phyloP scores from a whole-genome alignment of 2,113 vertebrate species.

The Coregonus clupeaformis region DNA sequence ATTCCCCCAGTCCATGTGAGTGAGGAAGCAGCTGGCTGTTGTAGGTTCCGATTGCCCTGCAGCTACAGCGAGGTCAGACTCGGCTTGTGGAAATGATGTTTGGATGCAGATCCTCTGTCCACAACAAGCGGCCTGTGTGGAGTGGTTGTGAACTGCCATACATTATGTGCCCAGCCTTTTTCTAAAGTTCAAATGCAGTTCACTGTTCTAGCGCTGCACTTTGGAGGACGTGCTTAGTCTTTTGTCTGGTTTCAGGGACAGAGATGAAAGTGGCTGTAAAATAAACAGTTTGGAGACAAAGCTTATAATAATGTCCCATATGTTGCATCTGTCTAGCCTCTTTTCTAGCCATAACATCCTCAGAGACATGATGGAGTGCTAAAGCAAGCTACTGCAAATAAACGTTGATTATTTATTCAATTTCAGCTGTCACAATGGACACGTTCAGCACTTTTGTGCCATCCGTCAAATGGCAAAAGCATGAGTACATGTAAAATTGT shows the following conservation, averaged over 20 bases:
- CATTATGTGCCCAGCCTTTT: not conserved
- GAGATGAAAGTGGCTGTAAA: not conserved
- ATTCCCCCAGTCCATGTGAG: slow-evolving; percentile 23
- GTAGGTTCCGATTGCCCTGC: not conserved
- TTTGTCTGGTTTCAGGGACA: not conserved
- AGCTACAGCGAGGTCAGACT: slow-evolving; percentile 27
- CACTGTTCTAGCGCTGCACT: not conserved
- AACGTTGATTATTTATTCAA: no score
- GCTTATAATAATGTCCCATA: not conserved
- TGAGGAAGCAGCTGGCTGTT: slow-evolving; percentile 21
- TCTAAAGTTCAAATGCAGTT: slow-evolving; percentile 3
- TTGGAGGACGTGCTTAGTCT: not conserved
- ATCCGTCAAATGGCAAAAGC: no score
- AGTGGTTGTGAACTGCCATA: not conserved
- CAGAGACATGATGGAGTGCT: not conserved
- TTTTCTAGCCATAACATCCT: not conserved
- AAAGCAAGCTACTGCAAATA: no score
- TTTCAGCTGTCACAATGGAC: no score
- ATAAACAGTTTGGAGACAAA: no score
- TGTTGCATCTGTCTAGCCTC: not conserved
- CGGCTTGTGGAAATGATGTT: slow-evolving; percentile 10
- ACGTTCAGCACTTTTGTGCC: no score
- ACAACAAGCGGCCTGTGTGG: not conserved
- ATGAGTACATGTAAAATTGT: no score
- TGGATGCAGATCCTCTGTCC: not conserved